Evolutionary conservation across 1,140 invertebrate species (phyloP), one percentile per base, ranked within the genome.

Genomic region (Sinella curviseta): DNA sequence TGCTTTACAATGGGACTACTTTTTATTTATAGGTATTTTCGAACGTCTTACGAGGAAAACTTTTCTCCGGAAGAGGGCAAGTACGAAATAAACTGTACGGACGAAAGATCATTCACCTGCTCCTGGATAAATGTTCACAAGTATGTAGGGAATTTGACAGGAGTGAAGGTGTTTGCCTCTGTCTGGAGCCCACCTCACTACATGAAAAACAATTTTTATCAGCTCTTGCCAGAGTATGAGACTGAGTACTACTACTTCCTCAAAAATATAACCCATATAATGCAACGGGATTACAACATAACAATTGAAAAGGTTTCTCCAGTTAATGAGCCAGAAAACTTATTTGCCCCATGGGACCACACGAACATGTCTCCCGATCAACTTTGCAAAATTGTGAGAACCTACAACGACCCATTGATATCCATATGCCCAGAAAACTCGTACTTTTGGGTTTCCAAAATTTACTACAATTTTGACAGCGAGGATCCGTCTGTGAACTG

Each of bases 291-390:
- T 2, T 75, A 24, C 39, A 48, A 48, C 74, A 54, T 75, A 8
- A 75, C 33, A 26, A 78, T 82, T 34, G 78, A 82, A 54, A 76
- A 54, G 2, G 65, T 82, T 4, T 79, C 77, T n/a, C 67, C 67
- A 14, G 57, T 82, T 3, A 82, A 82, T 48, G 81, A 82, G 34
- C 81, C 81, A 12, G 81, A 82, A 39, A 82, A 82, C 54, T 14
- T 80, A 16, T 31, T 82, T 31, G 81, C 78, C 0, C 26, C 54
- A 8, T 82, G 81, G 81, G 81, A 80, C 33, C 81, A 82, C 48
- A 67, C 54, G 26, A 82, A 82, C 24, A 82, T 80, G 81, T 24
- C 16, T 14, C 70, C 81, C 1, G 26, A 48, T 30, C 81, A 82
- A 48, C 14, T 82, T 31, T 82, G 81, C 57, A 33, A 57, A 33